Base-by-base conservation (phyloP, 1,140 invertebrate genomes). In the Aphelenchoides fujianensis region DNA sequence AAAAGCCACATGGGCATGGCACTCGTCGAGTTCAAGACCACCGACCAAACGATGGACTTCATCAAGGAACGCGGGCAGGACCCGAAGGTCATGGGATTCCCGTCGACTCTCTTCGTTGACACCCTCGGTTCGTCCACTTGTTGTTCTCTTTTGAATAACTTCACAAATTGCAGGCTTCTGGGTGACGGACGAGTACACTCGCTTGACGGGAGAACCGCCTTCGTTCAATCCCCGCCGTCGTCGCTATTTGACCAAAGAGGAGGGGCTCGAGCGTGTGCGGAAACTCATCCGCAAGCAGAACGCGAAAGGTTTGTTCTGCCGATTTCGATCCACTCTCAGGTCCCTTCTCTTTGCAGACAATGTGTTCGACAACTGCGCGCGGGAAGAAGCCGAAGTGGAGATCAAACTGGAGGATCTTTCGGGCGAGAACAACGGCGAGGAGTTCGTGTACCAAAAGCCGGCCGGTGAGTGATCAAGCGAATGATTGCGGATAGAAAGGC, bases 1-100 rank as follows among this genome's bases (percentile, higher is more conserved):
- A 61, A 69, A 0, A 71, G 63, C 12, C 75, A 77, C 55, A 52
- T 77, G 64, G 66, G 67, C 68, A 76, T 77, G 74, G 75, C 68
- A 16, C 35, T 74, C 35, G 67, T 77, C 7, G 55, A 75, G 23
- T 77, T 75, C 67, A 62, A 67, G 19, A 23, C 53, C 12, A 28
- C 27, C 27, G 1, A 27, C 12, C 59, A 67, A 27, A 19, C 32
- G 27, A 69, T 68, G 63, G 61, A 69, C 16, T 69, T 70, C 30
- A 16, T 19, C 19, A 28, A 66, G 48, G 16, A 32, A n/a, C 41
- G 37, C 35, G 30, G 23, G n/a, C 16, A 27, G 27, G n/a, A 16
- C 19, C n/a, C 68, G 19, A 70, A 19, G 2, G 31, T 68, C n/a
- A 68, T 68, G 67, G 55, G 57, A 9, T 68, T 68, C 53, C 16